Conservation (phyloP, 2,888 invertebrate genomes). For the Gnatocerus cornutus region DNA sequence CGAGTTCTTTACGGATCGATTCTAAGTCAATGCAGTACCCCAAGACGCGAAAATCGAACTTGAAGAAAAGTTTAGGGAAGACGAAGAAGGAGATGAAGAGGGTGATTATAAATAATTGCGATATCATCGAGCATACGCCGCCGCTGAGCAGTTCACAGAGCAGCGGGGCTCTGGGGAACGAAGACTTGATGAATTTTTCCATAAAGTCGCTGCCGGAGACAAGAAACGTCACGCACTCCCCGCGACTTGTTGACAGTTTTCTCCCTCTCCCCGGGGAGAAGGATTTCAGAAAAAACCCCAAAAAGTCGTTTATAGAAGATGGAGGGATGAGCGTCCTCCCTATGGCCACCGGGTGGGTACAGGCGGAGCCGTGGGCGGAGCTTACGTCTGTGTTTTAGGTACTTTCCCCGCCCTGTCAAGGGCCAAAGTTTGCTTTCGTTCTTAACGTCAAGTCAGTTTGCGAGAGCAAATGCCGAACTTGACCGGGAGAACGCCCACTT, state of each 20-base stretch:
- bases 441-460: conserved; percentile 81
- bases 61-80: conserved; percentile 46
- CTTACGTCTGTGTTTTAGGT: conserved; percentile 59
- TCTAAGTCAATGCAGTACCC: conserved; percentile 58
- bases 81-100: conserved; percentile 56
- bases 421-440: conserved; percentile 84
- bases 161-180: conserved; percentile 56
- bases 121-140: conserved; percentile 68
- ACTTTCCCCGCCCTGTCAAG: conserved; percentile 76
- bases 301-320: conserved; percentile 76
- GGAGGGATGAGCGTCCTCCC: conserved; percentile 76
- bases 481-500: conserved; percentile 92
- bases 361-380: background rate
- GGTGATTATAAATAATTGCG: conserved; percentile 66
- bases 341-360: conserved; percentile 73
- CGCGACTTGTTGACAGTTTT: conserved; percentile 67
- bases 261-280: conserved; percentile 70
- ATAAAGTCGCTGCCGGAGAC: conserved; percentile 58
- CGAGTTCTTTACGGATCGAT: conserved; percentile 66
- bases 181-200: conserved; percentile 59
- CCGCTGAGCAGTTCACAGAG: conserved; percentile 62
- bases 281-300: conserved; percentile 70
- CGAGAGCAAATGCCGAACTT: conserved; percentile 82
- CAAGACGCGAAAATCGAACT: conserved; percentile 50
- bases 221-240: conserved; percentile 59